Conservation (phyloP, 2,888 invertebrate genomes). For the Habroteleia sp. region DNA sequence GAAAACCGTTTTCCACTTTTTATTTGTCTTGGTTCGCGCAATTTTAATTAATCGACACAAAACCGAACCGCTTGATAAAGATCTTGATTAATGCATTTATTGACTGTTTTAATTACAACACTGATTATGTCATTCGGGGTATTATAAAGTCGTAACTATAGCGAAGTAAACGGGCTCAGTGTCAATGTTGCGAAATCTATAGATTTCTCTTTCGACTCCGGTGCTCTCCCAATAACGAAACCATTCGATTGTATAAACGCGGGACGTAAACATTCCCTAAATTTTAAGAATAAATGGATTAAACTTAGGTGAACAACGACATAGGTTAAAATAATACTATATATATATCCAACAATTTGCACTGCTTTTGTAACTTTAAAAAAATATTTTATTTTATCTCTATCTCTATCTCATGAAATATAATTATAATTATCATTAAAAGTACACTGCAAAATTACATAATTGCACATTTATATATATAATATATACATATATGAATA, state of each 20-base stretch:
- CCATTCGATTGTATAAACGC: conserved; percentile 17
- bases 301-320: no score
- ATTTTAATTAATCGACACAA: conserved; percentile 28
- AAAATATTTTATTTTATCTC: no score
- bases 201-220: conserved; percentile 71
- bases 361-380: no score
- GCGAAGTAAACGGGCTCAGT: conserved; percentile 66
- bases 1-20: conserved; percentile 1
- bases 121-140: conserved; percentile 54
- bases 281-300: background rate
- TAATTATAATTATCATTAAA: no score
- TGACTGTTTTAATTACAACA: conserved; percentile 51
- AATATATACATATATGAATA: no score
- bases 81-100: conserved; percentile 47
- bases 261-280: conserved; percentile 14
- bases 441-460: no score
- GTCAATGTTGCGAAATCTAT: conserved; percentile 71
- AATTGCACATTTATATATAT: no score
- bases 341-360: no score
- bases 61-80: conserved; percentile 26
- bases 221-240: conserved; percentile 67
- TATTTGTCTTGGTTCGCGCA: background rate
- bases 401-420: no score
- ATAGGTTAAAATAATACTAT: no score
- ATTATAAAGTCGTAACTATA: conserved; percentile 55